Conservation (phyloP, 2,113 vertebrate species). For the Festucalex cinctus region DNA sequence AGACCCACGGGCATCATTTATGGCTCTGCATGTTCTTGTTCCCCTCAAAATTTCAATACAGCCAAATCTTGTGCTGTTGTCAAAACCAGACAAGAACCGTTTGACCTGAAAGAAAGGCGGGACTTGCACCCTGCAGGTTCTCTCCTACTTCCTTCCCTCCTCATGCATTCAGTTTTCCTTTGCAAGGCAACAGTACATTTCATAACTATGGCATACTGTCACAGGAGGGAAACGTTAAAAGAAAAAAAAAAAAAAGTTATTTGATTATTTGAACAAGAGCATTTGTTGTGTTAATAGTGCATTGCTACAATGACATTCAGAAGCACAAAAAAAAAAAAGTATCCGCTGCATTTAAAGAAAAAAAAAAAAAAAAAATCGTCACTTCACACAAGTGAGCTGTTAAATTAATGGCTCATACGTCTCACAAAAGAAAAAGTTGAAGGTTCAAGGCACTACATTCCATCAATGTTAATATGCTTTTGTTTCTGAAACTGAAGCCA, state of each 20-base stretch:
- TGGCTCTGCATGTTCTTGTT: slow-evolving; percentile 54
- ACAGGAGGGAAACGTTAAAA: slow-evolving; percentile 54
- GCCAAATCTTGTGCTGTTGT: slow-evolving; percentile 9
- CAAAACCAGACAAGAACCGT: slow-evolving; percentile 50
- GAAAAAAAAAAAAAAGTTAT: slow-evolving; percentile 53
- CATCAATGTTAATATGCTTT: slow-evolving; percentile 65
- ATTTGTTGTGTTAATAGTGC: slow-evolving; percentile 74
- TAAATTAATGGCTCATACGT: slow-evolving; percentile 59
- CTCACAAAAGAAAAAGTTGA: slow-evolving; percentile 77
- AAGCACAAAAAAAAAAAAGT: slow-evolving; percentile 58
- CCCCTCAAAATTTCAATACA: slow-evolving; percentile 23
- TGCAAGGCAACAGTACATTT: slow-evolving; percentile 61
- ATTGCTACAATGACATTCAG: slow-evolving; percentile 62
- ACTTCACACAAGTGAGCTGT: slow-evolving; percentile 52
- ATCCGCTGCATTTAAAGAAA: slow-evolving; percentile 52
- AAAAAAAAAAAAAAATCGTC: not conserved
- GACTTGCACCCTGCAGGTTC: slow-evolving; percentile 38
- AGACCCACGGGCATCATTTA: slow-evolving; percentile 32
- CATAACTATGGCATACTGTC: slow-evolving; percentile 60
- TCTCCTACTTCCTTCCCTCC: slow-evolving; percentile 10
- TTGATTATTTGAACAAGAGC: slow-evolving; percentile 68
- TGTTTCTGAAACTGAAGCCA: slow-evolving; percentile 50
- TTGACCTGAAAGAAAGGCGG: slow-evolving; percentile 58
- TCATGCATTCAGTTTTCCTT: slow-evolving; percentile 43
- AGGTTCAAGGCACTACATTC: slow-evolving; percentile 92